Conservation (phyloP, 37 sponge, comb jelly and placozoan species). For the Agelas oroides region DNA sequence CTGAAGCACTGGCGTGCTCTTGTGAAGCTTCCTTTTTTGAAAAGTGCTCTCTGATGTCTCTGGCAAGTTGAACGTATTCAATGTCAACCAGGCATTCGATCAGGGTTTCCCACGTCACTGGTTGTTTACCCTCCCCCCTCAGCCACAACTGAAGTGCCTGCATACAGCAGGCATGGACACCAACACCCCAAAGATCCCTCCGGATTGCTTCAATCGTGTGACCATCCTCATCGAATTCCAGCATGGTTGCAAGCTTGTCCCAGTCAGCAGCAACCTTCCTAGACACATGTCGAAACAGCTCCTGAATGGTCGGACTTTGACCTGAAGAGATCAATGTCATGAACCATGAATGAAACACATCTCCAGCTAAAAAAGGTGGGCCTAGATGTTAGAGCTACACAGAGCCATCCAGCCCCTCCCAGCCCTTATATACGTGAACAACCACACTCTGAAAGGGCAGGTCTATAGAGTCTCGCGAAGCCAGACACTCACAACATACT, state of each 20-base stretch:
- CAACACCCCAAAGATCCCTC: slow-evolving; percentile 2
- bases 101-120: slow-evolving; percentile 16
- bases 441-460: too few species aligned
- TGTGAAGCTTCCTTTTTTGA: too few species aligned
- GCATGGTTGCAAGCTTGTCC: slow-evolving; percentile 9
- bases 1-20: too few species aligned
- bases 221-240: slow-evolving; percentile 13
- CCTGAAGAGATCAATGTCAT: neutral
- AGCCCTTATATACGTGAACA: too few species aligned
- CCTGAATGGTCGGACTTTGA: neutral
- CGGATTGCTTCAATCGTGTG: neutral
- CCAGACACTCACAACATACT: too few species aligned
- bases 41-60: too few species aligned
- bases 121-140: neutral
- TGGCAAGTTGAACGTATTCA: neutral
- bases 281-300: neutral
- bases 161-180: slow-evolving; percentile 23
- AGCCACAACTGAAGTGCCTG: slow-evolving; percentile 14
- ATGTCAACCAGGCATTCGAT: slow-evolving; percentile 8
- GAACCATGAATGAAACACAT: too few species aligned
- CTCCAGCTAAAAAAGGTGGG: too few species aligned
- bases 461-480: too few species aligned
- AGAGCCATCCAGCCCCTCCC: too few species aligned
- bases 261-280: slow-evolving; percentile 12
- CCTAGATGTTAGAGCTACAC: too few species aligned